Evolutionary conservation across 2,888 invertebrate species (phyloP).

Genomic region (Xestia sexstrigata): DNA sequence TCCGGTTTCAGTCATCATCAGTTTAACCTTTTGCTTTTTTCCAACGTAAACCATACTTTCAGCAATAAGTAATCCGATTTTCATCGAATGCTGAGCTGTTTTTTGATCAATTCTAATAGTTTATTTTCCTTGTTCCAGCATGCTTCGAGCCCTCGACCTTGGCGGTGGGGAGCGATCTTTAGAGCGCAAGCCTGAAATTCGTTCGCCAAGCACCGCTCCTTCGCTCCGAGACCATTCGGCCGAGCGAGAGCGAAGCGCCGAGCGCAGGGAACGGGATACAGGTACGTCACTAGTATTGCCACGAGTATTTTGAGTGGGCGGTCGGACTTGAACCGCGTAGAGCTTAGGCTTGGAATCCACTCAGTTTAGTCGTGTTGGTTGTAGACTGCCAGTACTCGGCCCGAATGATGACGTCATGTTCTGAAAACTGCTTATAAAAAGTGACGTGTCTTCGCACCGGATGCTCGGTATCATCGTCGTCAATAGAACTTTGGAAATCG

Average conservation of each 20-base stretch:
- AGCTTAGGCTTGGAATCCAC: conserved; percentile 16
- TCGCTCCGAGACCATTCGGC: conserved; percentile 78
- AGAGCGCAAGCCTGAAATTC: conserved; percentile 88
- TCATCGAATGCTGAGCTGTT: background rate
- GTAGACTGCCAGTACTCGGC: conserved; percentile 43
- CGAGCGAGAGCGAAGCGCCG: conserved; percentile 83
- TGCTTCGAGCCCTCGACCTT: conserved; percentile 94
- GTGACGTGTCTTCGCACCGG: conserved; percentile 40
- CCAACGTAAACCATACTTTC: background rate
- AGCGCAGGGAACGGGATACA: conserved; percentile 86
- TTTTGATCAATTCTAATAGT: background rate
- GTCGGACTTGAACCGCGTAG: background rate
- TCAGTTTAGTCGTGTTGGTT: conserved; percentile 45
- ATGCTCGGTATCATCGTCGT: conserved; percentile 57
- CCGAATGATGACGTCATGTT: conserved; percentile 42
- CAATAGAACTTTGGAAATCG: conserved; percentile 75
- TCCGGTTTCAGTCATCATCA: background rate
- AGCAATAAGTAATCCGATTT: background rate
- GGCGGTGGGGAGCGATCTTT: conserved; percentile 79
- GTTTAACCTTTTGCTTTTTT: background rate
- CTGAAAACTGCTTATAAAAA: background rate
- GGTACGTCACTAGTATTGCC: conserved; percentile 77
- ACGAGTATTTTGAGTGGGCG: conserved; percentile 42
- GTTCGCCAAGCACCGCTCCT: conserved; percentile 83
- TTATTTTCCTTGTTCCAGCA: conserved; percentile 88